A percentile compares a stretch with the other conserved stretches of the same genome.
Conservation (phyloP, 2,113 vertebrate genomes). For the Microcebus murinus region DNA sequence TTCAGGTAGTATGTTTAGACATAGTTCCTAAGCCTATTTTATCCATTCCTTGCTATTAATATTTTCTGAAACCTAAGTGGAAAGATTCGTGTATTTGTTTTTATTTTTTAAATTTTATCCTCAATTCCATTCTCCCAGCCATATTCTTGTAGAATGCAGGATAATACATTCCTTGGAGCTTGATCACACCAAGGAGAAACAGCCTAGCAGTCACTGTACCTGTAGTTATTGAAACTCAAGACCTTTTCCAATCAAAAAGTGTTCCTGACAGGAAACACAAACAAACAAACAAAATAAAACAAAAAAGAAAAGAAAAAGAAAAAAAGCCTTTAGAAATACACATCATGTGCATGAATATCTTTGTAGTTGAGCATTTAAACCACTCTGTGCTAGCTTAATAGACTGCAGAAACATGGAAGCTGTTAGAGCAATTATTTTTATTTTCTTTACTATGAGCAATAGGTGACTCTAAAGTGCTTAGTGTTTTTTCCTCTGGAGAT, state of each 20-base stretch:
- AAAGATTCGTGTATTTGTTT: neutral
- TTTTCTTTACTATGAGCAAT: neutral
- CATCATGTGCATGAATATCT: neutral
- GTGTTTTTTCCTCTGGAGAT: neutral
- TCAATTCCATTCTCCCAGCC: neutral
- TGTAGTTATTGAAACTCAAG: neutral
- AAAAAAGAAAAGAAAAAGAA: too few relatives aligned
- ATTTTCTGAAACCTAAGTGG: neutral
- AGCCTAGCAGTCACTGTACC: too few relatives aligned
- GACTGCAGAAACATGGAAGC: neutral
- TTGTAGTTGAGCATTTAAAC: neutral
- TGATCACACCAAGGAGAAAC: neutral
- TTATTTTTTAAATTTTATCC: neutral
- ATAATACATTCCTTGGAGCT: neutral
- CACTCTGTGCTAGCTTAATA: neutral
- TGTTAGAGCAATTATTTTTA: neutral
- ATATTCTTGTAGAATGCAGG: neutral
- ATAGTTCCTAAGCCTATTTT: neutral
- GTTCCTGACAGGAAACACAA: neutral
- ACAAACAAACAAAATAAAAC: too few relatives aligned
- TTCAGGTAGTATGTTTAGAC: neutral
- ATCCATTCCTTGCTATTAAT: neutral
- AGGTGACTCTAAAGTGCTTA: neutral
- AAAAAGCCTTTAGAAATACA: neutral
- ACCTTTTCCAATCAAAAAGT: neutral